Base-by-base conservation (phyloP, 2,888 invertebrate genomes). In the Dryobota labecula region DNA sequence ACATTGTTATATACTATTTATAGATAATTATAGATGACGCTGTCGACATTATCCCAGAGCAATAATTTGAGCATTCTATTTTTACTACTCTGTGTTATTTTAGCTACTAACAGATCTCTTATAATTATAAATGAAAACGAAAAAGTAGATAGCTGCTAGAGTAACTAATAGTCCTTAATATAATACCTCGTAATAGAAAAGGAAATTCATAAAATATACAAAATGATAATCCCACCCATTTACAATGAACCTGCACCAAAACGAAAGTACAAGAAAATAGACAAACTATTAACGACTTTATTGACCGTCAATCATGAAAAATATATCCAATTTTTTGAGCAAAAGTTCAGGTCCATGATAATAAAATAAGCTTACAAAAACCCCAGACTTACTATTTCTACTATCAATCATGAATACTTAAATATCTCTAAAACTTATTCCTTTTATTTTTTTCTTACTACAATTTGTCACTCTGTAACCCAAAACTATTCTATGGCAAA, bases 161-260 rank as follows among this genome's bases (percentile, higher is more conserved):
- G 15, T 30, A 62, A 15, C 8, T 43, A 65, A 33, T 64, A 70
- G 43, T 70, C 38, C 64, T 72, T 81, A 83, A 58, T 74, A 78
- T 88, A 88, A 84, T 89, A 90, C 89, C 90, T 89, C 87, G 89
- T 89, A 88, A 85, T 76, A 68, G 49, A 75, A 86, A 84, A 80
- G 80, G 75, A 84, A 75, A 79, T 53, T 71, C 60, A 63, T 66
- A 62, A 33, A 45, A 60, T 58, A 36, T 30, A 62, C 57, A 73
- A 51, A 66, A 36, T 36, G 11, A 70, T n/a, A 70, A 79, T 78
- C 70, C 73, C 65, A 70, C 56, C 70, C 57, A 20, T 45, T 68
- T 54, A 58, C 36, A 63, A 49, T 58, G 43, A 45, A 78, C 78
- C 80, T 64, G 70, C 82, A 80, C 82, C 82, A 18, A 66, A 71